Evolutionary conservation across 2,113 vertebrate species (phyloP).

Genomic region (Laterallus jamaicensis): DNA sequence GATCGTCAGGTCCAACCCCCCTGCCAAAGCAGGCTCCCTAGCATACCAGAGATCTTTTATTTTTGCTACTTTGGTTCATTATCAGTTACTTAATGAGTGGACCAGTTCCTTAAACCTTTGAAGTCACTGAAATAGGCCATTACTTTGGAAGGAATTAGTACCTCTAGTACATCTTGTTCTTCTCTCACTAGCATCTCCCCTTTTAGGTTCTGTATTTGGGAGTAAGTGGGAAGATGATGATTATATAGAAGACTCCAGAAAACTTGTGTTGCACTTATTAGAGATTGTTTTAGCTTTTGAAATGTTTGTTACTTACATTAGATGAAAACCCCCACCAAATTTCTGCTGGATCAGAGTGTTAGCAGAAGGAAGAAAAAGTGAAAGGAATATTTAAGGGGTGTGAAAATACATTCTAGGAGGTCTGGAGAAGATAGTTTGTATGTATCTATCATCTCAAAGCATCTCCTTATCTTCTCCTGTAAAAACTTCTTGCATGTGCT

Average conservation of each 20-base stretch:
- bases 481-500: not conserved
- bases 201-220: not conserved
- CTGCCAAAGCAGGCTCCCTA: too few relatives aligned
- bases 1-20: too few relatives aligned
- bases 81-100: not conserved
- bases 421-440: not conserved
- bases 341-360: not conserved
- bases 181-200: not conserved
- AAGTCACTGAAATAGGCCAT: not conserved
- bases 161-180: not conserved
- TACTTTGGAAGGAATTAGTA: not conserved
- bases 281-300: not conserved
- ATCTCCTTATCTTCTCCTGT: not conserved
- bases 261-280: not conserved
- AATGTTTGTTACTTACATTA: not conserved
- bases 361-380: not conserved
- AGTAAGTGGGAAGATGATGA: not conserved
- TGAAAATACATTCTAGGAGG: not conserved
- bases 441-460: not conserved
- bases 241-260: not conserved
- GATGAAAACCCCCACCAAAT: fast-evolving
- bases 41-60: not conserved
- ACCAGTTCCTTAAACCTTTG: not conserved
- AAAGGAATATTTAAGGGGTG: not conserved
- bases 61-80: not conserved